Evolutionary conservation across 2,888 invertebrate species (phyloP), one percentile per base, ranked within the genome.

Genomic region (Watsonalla binaria): DNA sequence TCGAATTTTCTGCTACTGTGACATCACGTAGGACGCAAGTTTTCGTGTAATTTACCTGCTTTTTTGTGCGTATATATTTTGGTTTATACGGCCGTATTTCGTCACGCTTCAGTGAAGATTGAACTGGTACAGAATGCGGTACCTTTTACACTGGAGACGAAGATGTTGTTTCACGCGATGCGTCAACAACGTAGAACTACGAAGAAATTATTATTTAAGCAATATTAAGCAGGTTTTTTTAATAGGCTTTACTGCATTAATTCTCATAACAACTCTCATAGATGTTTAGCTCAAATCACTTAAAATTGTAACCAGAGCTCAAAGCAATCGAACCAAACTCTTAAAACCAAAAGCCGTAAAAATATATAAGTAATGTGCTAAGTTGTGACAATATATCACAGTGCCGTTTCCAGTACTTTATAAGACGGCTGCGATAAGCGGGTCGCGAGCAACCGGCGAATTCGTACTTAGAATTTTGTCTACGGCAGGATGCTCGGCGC

Each of bases 401-500:
- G 51, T 39, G 51, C 53, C 55, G 51, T 57, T 56, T 62, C 62
- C 60, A 61, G 61, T 48, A 42, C 52, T 61, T 60, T 58, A 55
- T 57, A 65, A 61, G 61, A 60, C 66, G 62, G 62, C 61, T 62
- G 63, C 64, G 62, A 64, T 60, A 72, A 54, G 62, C 60, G 61
- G 61, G 67, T 62, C 59, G 65, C 55, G 63, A 59, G 60, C 58
- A 59, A 74, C 66, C 72, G 70, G 68, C 68, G 79, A 70, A 74
- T 72, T 74, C 80, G 78, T 82, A 85, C 84, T 86, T 82, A 86
- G 84, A 86, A 84, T 82, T 86, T 88, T 82, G 86, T 87, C 83
- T 84, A 88, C 87, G 86, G 85, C 81, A 87, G 86, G 89, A 90
- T 84, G 76, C 58, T 63, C 75, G 90, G 90, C 90, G 90, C 90